Evolutionary conservation across 2,888 invertebrate genomes (phyloP), one percentile per base, ranked within the genome.

Genomic region (Spicauda simplicius): DNA sequence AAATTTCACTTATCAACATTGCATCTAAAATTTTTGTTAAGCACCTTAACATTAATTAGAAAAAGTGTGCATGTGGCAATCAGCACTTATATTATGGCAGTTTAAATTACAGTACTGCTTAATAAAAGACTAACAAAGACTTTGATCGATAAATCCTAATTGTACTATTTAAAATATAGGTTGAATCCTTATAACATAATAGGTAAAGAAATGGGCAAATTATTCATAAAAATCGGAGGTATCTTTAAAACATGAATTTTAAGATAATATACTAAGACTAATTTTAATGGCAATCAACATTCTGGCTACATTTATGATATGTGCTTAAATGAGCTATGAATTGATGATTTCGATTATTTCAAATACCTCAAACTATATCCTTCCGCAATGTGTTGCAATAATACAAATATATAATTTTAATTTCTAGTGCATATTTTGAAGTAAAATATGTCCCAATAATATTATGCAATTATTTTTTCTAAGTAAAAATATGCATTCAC

Each of bases 41-140:
- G 60, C 56, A 61, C 66, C 37, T 50, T 60, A 55, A 66, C 18
- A 54, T 41, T 62, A 50, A 52, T 10, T 20, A 61, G 20, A 54
- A 67, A 54, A 56, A 67, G 25, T 67, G 66, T 67, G 66, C 60
- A 67, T 56, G 61, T 67, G 66, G 66, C 60, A 61, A 67, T 61
- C 56, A 67, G 61, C 61, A 56, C 66, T 61, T 61, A 60, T 61
- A 59, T 55, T 66, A 67, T 67, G 66, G 66, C 66, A 67, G 66
- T 67, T 55, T 50, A 18, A 56, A 61, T 61, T 56, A 55, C 56
- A 52, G 18, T 52, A 52, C 52, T 52, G 18, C 52, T 52, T 52
- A 61, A n/a, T n/a, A n/a, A 18, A 37, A 67, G 37, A 66, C 60
- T 61, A 61, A 60, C 30, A 60, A 48, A 66, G 11, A 60, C 61